Evolutionary conservation across 2,113 vertebrate species (phyloP).

Genomic region (Pampusana beccarii): DNA sequence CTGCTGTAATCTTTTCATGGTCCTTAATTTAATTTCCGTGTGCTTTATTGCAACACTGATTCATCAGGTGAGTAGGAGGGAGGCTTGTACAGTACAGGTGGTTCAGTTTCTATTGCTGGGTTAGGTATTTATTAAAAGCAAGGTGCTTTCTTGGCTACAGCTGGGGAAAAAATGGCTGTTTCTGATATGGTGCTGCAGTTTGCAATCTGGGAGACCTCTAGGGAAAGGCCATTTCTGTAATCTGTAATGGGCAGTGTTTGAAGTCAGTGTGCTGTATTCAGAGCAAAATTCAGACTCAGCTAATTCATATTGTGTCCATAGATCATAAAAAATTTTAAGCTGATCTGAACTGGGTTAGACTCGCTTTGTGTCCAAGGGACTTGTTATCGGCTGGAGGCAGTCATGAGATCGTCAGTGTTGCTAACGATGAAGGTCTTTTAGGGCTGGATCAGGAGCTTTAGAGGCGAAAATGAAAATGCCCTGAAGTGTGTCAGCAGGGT

Average conservation of each 20-base stretch:
- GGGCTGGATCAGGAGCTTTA: not conserved
- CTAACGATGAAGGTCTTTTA: not conserved
- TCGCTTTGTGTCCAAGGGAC: not conserved
- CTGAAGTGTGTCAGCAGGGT: not conserved
- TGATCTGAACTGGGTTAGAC: not conserved
- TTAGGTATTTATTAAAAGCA: not conserved
- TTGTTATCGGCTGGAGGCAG: not conserved
- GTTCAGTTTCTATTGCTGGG: not conserved
- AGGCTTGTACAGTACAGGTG: slow-evolving; percentile 28
- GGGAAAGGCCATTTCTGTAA: not conserved
- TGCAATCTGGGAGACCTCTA: not conserved
- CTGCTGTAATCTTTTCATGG: slow-evolving; percentile 26
- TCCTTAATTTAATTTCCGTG: slow-evolving; percentile 36
- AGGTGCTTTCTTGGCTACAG: not conserved
- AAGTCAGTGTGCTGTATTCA: not conserved
- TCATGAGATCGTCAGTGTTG: not conserved
- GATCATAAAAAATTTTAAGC: not conserved
- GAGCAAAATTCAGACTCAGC: not conserved
- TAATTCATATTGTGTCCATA: not conserved
- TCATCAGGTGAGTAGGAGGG: slow-evolving; percentile 56
- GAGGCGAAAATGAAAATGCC: not conserved
- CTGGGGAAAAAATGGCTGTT: not conserved
- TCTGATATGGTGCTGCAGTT: accelerated
- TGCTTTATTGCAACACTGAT: slow-evolving; percentile 47
- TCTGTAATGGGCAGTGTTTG: not conserved